Percentiles rank a stretch among this genome's conserved stretches.
Conservation (phyloP, 2,888 invertebrate species). For the Imbricaverruca yamaguchii region DNA sequence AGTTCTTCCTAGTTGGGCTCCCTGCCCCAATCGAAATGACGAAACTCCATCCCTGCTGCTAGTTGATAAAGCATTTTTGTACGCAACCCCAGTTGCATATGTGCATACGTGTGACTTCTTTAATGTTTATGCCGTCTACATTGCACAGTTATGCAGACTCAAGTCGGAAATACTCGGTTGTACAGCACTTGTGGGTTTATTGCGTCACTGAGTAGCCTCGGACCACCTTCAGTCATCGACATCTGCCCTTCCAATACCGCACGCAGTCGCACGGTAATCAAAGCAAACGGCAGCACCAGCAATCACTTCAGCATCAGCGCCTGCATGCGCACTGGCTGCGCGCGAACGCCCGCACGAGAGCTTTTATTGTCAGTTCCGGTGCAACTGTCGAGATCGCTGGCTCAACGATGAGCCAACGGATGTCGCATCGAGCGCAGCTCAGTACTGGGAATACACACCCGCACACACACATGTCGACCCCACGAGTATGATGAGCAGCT, state of each 20-base stretch:
- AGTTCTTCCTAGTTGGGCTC: too few species aligned
- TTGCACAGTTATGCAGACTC: too few species aligned
- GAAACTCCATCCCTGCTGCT: too few species aligned
- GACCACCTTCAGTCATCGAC: neutral
- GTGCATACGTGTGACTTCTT: too few species aligned
- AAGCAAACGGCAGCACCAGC: neutral
- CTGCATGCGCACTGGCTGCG: neutral
- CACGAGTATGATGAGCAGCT: neutral
- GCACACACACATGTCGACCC: neutral
- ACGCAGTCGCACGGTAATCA: neutral
- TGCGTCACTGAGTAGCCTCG: neutral
- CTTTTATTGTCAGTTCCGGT: neutral
- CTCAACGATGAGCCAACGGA: neutral
- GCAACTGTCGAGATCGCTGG: neutral
- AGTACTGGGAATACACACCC: neutral
- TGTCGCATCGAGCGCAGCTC: neutral
- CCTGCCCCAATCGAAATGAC: too few species aligned
- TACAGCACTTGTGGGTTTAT: neutral
- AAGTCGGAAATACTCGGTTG: too few species aligned
- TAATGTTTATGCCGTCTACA: too few species aligned
- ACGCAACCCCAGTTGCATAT: too few species aligned
- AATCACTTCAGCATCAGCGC: neutral
- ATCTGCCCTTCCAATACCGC: neutral
- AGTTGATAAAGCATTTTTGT: too few species aligned
- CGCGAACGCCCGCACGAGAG: neutral